Conservation (phyloP, 2,797 vertebrate species). For the Cynodonichthys magdalenae region DNA sequence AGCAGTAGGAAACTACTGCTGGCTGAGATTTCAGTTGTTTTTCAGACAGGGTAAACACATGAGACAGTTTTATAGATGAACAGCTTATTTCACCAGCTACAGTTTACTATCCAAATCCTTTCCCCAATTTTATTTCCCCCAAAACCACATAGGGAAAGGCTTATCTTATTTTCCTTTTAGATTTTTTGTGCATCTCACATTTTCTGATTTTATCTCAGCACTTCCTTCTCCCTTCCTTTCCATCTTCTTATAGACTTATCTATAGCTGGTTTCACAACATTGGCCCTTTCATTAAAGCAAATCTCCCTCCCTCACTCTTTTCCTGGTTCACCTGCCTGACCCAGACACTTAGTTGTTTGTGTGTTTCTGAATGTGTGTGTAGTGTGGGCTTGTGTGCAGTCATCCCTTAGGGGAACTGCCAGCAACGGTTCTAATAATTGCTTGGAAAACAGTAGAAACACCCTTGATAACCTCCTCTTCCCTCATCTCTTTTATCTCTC, state of each 20-base stretch:
- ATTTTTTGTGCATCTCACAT: slow-evolving; percentile 11
- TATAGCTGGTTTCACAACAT: slow-evolving; percentile 23
- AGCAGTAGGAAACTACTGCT: too few species aligned
- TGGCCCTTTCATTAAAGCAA: slow-evolving; percentile 55
- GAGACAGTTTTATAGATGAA: slow-evolving; percentile 13
- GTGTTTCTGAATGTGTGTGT: slow-evolving; percentile 14
- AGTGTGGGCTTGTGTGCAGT: slow-evolving; percentile 10
- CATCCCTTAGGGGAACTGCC: slow-evolving; percentile 17
- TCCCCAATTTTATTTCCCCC: slow-evolving; percentile 4
- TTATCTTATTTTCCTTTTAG: slow-evolving; percentile 20
- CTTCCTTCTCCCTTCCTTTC: slow-evolving; percentile 20
- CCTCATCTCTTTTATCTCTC: slow-evolving; percentile 13
- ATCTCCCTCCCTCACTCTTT: slow-evolving; percentile 36
- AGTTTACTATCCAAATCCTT: slow-evolving; percentile 16
- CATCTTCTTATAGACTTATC: slow-evolving; percentile 39
- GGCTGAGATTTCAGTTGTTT: background rate
- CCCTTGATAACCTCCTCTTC: slow-evolving; percentile 33
- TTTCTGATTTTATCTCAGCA: slow-evolving; percentile 26
- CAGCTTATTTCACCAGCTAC: slow-evolving; percentile 17
- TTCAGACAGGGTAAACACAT: background rate
- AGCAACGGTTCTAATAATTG: slow-evolving; percentile 48
- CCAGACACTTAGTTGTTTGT: slow-evolving; percentile 42
- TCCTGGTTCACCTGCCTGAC: slow-evolving; percentile 50
- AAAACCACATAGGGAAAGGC: background rate
- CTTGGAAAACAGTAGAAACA: slow-evolving; percentile 33